Base-by-base conservation (phyloP, 2,888 invertebrate genomes). In the Danaus chrysippus region DNA sequence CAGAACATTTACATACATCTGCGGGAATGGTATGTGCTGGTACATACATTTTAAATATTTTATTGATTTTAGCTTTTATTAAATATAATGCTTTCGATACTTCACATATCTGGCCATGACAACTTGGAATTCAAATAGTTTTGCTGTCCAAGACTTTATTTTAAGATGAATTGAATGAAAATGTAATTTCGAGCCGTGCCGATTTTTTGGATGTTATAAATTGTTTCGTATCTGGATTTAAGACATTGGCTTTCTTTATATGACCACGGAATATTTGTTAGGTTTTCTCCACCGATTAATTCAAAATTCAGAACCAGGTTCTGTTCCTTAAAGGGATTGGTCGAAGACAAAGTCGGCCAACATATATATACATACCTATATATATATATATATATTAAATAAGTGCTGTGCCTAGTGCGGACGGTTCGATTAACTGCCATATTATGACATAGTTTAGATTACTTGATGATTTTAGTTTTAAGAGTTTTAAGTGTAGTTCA, bases 371-470 rank as follows among this genome's bases (percentile, higher is more conserved):
- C 73, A 49, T 49, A 49, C 23, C 23, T 34, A 34, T 34, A 34
- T 73, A 71, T 76, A n/a, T n/a, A n/a, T 73, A 72, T 73, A 73
- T 73, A 49, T 49, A 49, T 49, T 46, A 46, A 43, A 43, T 77
- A 73, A 77, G 79, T 76, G 78, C 79, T 77, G 84, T 81, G 85
- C 87, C 85, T 82, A 80, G 83, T 82, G 86, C 86, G 83, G 84
- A 86, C 85, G 89, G 86, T 88, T 89, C 87, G 87, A 84, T 82
- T 85, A 89, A 91, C 90, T 91, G 90, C 90, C 90, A 91, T 91
- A 91, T 91, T 91, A 91, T 86, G 83, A 89, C 89, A 86, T 91
- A 91, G 81, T 87, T 86, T 89, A 87, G 84, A 79, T 75, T 84
- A 86, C 82, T 81, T 86, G 81, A 80, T 79, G 77, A 80, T 78